Evolutionary conservation across 2,888 invertebrate species (phyloP).

Genomic region (Pediacus dermestoides): DNA sequence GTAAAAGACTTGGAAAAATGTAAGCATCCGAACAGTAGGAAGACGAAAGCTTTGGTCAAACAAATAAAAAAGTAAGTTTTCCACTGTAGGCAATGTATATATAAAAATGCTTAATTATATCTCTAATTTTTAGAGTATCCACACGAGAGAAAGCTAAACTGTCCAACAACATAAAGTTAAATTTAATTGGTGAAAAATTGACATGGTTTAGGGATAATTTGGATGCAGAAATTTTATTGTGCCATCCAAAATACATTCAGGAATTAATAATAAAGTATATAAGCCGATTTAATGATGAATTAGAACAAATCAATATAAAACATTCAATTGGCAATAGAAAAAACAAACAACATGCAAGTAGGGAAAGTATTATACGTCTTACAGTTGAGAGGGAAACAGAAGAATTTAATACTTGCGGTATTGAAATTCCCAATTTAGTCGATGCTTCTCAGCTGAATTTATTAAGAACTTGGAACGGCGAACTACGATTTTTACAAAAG

Average conservation of each 20-base stretch:
- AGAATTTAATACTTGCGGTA: conserved; percentile 73
- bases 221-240: conserved; percentile 52
- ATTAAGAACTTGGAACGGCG: conserved; percentile 65
- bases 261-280: conserved; percentile 48
- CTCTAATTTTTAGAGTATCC: conserved; percentile 45
- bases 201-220: conserved; percentile 72
- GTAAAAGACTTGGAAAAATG: conserved; percentile 56
- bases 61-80: conserved; percentile 60
- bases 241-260: conserved; percentile 60
- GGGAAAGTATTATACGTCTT: conserved; percentile 75
- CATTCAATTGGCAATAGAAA: conserved; percentile 73
- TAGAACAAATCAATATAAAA: conserved; percentile 59
- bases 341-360: conserved; percentile 73
- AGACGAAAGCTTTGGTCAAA: conserved; percentile 69
- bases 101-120: conserved; percentile 9
- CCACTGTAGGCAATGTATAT: not conserved
- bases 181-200: conserved; percentile 71
- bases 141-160: conserved; percentile 61
- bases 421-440: conserved; percentile 73
- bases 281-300: conserved; percentile 36
- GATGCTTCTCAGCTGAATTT: conserved; percentile 58
- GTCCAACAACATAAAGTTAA: conserved; percentile 67
- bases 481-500: conserved; percentile 62
- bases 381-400: conserved; percentile 69
- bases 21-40: conserved; percentile 83